Base-by-base conservation (phyloP, 2,797 vertebrate genomes). In the Sebastes flavidus region DNA sequence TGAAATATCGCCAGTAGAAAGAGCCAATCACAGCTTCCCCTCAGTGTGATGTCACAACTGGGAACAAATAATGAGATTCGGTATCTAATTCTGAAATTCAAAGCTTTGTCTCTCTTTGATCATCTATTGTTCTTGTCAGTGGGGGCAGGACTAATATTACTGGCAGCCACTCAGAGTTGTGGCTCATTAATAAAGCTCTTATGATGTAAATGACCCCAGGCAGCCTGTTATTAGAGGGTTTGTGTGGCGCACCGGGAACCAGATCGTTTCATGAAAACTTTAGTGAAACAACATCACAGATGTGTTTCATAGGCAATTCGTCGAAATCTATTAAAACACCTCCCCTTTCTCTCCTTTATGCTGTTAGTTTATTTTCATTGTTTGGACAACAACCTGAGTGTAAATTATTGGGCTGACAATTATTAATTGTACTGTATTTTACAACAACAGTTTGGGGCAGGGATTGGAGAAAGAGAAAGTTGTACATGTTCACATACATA, bases 141-240 rank as follows among this genome's bases (percentile, higher is more conserved):
- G 54, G 29, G 29, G 71, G 60, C 4, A 27, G 67, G 72, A 65
- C 68, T 69, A 55, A 32, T 36, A 69, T 61, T 65, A 54, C 59
- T 65, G 73, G 32, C 60, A 70, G 30, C 25, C 46, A 42, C 52
- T 70, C 54, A 65, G 12, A 65, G 52, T 55, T 38, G 38, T 46
- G 52, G n/a, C 65, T 67, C 20, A 76, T 84, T 75, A 78, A 63
- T 71, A 54, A 69, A 73, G 36, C 77, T 71, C 5, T 56, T 49
- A 46, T 75, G 61, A 74, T 70, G 52, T 20, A 74, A 56, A 69
- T 75, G 22, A 55, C 30, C 55, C 32, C 62, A 73, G 60, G 49
- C 49, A 61, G 25, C 16, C 49, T 79, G 65, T 66, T 75, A 49
- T 46, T 14, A 29, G 22, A 24, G 30, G 25, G 18, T 5, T 38